These are phyloP conservation scores for Ispidina picta DNA, from an alignment of 2,797 vertebrate species.

Conservation along the genomic window DNA sequence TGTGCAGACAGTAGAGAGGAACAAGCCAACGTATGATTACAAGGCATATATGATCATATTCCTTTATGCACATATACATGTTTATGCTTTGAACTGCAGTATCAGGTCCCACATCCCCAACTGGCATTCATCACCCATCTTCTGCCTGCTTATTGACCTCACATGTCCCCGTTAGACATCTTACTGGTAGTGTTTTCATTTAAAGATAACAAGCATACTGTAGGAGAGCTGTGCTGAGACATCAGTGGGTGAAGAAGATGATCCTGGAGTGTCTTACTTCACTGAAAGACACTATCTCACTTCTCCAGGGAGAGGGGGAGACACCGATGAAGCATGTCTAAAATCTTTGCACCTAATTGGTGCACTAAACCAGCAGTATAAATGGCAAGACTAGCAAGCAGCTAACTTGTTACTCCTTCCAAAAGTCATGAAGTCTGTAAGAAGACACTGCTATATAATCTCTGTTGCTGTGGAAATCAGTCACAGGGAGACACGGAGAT, in stretches of 20 bases:
- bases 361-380: background rate
- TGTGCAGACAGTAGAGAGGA: background rate
- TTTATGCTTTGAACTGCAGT: background rate
- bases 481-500: background rate
- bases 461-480: background rate
- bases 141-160: background rate
- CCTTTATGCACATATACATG: background rate
- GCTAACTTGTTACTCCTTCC: background rate
- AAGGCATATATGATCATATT: accelerated
- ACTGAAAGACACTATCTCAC: background rate
- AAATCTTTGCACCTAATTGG: background rate
- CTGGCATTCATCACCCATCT: background rate
- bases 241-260: background rate
- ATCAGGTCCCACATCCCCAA: background rate
- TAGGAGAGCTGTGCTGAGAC: background rate
- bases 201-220: background rate
- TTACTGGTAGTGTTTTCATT: background rate
- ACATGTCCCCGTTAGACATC: background rate
- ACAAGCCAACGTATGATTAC: accelerated
- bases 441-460: background rate
- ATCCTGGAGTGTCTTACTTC: background rate
- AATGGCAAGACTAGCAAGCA: background rate
- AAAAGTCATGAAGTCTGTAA: background rate
- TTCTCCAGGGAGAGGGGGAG: background rate
- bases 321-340: background rate